Percentiles rank a stretch among this genome's conserved stretches.
phyloP scores from a whole-genome alignment of 2,113 vertebrate species.

The Rissa tridactyla region DNA sequence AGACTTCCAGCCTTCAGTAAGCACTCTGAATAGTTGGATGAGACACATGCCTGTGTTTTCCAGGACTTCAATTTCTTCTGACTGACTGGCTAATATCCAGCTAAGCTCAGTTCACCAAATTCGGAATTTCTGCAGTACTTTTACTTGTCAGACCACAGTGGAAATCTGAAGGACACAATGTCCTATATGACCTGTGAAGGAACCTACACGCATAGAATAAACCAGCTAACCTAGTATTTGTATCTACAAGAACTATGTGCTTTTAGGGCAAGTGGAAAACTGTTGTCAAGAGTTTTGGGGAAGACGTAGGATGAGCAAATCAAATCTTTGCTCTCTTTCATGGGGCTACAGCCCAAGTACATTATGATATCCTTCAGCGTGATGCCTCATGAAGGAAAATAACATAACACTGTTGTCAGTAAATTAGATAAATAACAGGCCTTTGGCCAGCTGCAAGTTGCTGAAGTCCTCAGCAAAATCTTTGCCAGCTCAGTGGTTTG shows the following conservation, averaged over 20 bases:
- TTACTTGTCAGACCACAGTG: not conserved
- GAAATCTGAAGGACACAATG: not conserved
- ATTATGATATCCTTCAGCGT: not conserved
- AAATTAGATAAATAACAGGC: constrained; percentile 35
- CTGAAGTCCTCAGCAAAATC: constrained; percentile 50
- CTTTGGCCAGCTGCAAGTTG: constrained; percentile 4
- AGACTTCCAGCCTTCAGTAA: not conserved
- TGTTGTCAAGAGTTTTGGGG: not conserved
- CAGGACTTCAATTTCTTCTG: not conserved
- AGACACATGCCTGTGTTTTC: not conserved
- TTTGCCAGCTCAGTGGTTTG: constrained; percentile 44
- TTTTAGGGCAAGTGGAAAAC: not conserved
- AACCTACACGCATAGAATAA: not conserved
- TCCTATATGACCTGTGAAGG: not conserved
- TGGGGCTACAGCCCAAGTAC: not conserved
- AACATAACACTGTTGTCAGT: not conserved
- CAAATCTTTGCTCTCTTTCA: not conserved
- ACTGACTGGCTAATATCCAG: not conserved
- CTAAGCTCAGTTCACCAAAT: not conserved
- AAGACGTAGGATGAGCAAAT: not conserved
- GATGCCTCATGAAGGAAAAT: constrained; percentile 24
- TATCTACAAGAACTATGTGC: not conserved
- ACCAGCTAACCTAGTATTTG: not conserved
- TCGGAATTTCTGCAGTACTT: not conserved
- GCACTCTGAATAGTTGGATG: not conserved